Conservation (phyloP, 2,888 invertebrate species). For the Tetrapedia diversipes region DNA sequence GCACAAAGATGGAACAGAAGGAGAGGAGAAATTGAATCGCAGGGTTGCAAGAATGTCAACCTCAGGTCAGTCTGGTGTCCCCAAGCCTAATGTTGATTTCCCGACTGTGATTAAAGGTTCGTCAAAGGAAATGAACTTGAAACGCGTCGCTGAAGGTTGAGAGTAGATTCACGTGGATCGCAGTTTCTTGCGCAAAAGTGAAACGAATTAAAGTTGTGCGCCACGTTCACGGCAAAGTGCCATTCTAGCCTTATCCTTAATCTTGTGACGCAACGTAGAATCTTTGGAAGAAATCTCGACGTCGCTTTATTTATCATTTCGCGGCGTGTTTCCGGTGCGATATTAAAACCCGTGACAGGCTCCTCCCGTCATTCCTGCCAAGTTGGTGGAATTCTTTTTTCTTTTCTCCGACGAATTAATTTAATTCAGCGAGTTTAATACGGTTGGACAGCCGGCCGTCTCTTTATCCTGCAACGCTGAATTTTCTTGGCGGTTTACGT, state of each 20-base stretch:
- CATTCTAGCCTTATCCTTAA: slow-evolving; percentile 44
- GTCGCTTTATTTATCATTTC: slow-evolving; percentile 28
- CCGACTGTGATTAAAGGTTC: too few relatives aligned
- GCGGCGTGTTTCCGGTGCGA: not conserved
- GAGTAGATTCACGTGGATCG: slow-evolving; percentile 4
- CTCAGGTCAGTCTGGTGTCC: too few relatives aligned
- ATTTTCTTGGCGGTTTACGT: not conserved
- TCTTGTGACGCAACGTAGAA: slow-evolving; percentile 36
- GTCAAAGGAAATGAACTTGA: too few relatives aligned
- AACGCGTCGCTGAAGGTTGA: not conserved
- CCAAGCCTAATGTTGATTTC: too few relatives aligned
- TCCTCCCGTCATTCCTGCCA: not conserved
- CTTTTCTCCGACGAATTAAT: not conserved
- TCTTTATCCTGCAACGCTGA: not conserved
- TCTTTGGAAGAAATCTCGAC: slow-evolving; percentile 18
- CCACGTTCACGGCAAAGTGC: slow-evolving; percentile 36
- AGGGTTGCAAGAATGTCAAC: too few relatives aligned
- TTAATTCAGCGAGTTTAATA: not conserved
- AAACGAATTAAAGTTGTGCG: slow-evolving; percentile 24
- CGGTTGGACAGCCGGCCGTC: not conserved
- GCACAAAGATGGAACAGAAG: too few relatives aligned
- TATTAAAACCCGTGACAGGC: not conserved
- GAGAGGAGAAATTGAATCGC: too few relatives aligned
- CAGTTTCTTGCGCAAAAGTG: slow-evolving; percentile 16
- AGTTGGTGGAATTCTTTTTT: not conserved